Evolutionary conservation across 1,140 invertebrate genomes (phyloP).

Genomic region (Caenorhabditis brenneri): DNA sequence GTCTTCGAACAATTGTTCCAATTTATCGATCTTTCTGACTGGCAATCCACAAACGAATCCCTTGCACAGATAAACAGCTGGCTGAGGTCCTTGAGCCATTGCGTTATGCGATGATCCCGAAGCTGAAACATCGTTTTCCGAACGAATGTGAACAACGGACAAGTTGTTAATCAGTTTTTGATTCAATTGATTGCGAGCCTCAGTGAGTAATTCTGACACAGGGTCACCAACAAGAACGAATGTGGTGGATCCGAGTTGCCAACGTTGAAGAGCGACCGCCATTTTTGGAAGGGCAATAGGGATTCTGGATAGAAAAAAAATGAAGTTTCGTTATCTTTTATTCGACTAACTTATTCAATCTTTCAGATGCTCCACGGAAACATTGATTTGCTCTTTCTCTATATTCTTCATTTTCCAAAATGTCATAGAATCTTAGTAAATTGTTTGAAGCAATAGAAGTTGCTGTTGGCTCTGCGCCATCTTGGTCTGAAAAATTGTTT

Average conservation of each 20-base stretch:
- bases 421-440: slow-evolving; percentile 79
- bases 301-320: neutral
- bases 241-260: neutral
- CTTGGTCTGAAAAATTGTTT: slow-evolving; percentile 79
- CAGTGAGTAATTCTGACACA: neutral
- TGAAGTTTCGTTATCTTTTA: too few relatives aligned
- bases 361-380: slow-evolving; percentile 20
- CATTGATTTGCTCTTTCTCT: slow-evolving; percentile 8
- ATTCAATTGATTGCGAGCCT: neutral
- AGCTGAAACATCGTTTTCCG: neutral
- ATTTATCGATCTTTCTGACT: neutral
- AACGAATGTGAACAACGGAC: slow-evolving; percentile 20
- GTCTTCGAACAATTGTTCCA: slow-evolving; percentile 1
- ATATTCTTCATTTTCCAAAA: slow-evolving; percentile 73
- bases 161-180: neutral
- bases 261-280: neutral
- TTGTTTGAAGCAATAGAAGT: slow-evolving; percentile 88
- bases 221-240: neutral
- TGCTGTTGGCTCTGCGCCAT: slow-evolving; percentile 88
- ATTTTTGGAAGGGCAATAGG: slow-evolving; percentile 17
- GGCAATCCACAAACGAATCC: slow-evolving; percentile 18
- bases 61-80: slow-evolving; percentile 41
- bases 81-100: neutral
- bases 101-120: neutral
- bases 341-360: neutral